phyloP scores from a whole-genome alignment of 2,113 vertebrate genomes.

The Thunnus thynnus region DNA sequence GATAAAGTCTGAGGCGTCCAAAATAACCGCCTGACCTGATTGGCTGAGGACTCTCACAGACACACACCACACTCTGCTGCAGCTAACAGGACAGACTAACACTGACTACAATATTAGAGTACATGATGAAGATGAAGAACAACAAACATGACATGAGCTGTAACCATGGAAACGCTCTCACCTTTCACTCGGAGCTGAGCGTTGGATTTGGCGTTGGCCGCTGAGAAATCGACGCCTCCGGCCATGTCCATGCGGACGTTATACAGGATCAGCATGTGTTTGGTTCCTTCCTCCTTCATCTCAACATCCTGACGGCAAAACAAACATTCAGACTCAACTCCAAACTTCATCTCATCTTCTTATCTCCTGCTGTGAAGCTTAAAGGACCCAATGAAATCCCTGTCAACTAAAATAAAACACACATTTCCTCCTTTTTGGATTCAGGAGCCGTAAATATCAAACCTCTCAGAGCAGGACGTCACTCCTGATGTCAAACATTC shows the following conservation, averaged over 20 bases:
- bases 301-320: constrained; percentile 90
- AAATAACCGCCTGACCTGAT: constrained; percentile 87
- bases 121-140: no score
- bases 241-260: constrained; percentile 94
- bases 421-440: no score
- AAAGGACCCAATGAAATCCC: no score
- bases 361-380: no score
- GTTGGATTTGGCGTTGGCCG: constrained; percentile 94
- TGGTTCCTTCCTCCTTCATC: constrained; percentile 96
- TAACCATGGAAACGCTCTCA: constrained; percentile 57
- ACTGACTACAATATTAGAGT: no score
- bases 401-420: no score
- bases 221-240: constrained; percentile 94
- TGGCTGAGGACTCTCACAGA: constrained; percentile 72
- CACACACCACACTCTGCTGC: neutral
- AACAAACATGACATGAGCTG: no score
- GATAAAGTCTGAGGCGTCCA: constrained; percentile 87
- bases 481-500: no score
- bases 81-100: no score
- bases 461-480: no score
- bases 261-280: constrained; percentile 92
- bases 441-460: no score
- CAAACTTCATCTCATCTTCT: neutral
- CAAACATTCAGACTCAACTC: neutral
- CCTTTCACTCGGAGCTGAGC: constrained; percentile 98